Evolutionary conservation across 2,113 vertebrate genomes (phyloP), one percentile per base, ranked within the genome.

Genomic region (Embiotoca jacksoni): DNA sequence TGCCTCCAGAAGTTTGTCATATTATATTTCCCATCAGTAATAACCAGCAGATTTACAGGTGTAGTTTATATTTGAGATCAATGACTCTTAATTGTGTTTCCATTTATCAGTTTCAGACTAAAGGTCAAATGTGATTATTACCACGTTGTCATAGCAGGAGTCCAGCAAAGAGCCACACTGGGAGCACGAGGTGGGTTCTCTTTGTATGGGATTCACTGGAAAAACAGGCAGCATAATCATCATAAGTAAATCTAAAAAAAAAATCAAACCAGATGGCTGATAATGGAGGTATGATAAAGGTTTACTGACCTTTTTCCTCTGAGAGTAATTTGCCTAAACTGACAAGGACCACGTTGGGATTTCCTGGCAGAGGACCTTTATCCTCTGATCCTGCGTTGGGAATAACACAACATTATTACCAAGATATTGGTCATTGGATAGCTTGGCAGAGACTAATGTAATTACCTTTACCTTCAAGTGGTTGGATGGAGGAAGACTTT

Each of bases 261-360:
- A 30, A 58, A 57, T 73, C 32, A 61, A 72, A 63, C 2, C 0
- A 41, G 14, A 78, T 3, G 37, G 10, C 3, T 1, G 11, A 53
- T 62, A 36, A 7, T 67, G 16, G 47, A 61, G 30, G 6, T 59
- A n/a, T 10, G 31, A 60, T 60, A 49, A 79, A 81, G 50, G 32
- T 75, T 60, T 62, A 69, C 90, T 74, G 69, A 94, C 93, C 86
- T 56, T 53, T 89, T 69, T 91, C 84, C 54, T 93, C 91, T 41
- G 85, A 81, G 33, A 94, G 67, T 49, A 95, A 56, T 74, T 85
- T 92, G 32, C 91, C 92, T 78, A 95, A 83, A 82, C 87, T 91
- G 74, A 94, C 75, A 15, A 94, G 93, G 56, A 95, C 80, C 52
- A 95, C 90, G 0, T 95, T 95, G 8, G 93, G 94, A 76, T 95